phyloP scores from a whole-genome alignment of 2,888 invertebrate species.

The Zonitis immaculata region DNA sequence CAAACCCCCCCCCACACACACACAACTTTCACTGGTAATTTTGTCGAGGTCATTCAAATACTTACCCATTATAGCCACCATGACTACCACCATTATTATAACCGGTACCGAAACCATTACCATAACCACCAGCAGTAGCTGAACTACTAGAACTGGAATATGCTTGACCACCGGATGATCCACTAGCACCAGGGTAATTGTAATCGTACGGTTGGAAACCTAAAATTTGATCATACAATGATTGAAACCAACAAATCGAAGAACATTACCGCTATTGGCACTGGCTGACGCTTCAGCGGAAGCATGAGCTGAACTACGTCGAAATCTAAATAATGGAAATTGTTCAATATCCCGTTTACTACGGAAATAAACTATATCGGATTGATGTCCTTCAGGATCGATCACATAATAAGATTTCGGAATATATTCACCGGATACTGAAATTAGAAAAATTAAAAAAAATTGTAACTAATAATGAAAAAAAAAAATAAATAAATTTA shows the following conservation, averaged over 20 bases:
- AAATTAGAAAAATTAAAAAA: not conserved
- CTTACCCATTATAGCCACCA: conserved; percentile 15
- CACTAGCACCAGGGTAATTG: conserved; percentile 40
- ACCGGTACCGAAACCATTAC: conserved; percentile 9
- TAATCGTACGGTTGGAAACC: conserved; percentile 36
- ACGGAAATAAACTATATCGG: conserved; percentile 39
- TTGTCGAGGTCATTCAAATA: not conserved
- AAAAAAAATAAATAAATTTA: not conserved
- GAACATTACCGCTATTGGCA: conserved; percentile 10
- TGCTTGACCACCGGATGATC: conserved; percentile 42
- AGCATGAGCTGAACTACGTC: conserved; percentile 24
- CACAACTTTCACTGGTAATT: not conserved
- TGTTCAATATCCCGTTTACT: conserved; percentile 31
- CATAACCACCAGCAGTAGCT: conserved; percentile 11
- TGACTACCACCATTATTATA: conserved; percentile 1
- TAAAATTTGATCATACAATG: not conserved
- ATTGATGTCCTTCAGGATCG: conserved; percentile 54
- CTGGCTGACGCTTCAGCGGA: conserved; percentile 21
- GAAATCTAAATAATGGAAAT: conserved; percentile 23
- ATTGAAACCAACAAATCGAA: too few species aligned
- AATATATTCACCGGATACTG: conserved; percentile 56
- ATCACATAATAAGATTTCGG: conserved; percentile 58
- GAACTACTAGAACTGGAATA: conserved; percentile 34
- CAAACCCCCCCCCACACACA: too few species aligned
- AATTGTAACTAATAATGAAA: not conserved